phyloP scores from a whole-genome alignment of 2,888 invertebrate species.

The Drosophila differens region DNA sequence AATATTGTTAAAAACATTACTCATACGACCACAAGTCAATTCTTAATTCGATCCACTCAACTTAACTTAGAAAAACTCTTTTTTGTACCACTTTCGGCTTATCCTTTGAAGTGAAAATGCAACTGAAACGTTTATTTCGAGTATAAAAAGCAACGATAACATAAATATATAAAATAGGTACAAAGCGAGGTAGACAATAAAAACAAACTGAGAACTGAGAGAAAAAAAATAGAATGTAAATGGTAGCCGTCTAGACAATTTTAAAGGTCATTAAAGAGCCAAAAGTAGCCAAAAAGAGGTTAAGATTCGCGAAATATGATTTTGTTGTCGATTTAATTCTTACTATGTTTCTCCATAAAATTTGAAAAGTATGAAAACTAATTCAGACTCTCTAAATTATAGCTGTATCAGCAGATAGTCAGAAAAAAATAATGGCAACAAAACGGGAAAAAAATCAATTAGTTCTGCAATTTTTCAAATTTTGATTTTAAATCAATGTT shows the following conservation, averaged over 20 bases:
- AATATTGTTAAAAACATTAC: neutral
- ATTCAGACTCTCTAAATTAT: conserved; percentile 6
- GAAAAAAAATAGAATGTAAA: conserved; percentile 20
- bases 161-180: neutral
- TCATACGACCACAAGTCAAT: neutral
- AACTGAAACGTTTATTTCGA: neutral
- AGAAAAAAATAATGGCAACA: neutral
- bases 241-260: conserved; percentile 66
- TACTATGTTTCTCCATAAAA: neutral
- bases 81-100: neutral
- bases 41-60: neutral
- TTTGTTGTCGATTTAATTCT: neutral
- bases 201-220: neutral
- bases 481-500: neutral
- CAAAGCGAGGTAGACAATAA: neutral
- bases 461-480: too few relatives aligned
- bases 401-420: neutral
- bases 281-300: neutral
- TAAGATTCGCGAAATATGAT: neutral
- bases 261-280: conserved; percentile 56
- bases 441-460: neutral
- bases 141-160: neutral
- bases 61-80: neutral
- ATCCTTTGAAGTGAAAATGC: neutral
- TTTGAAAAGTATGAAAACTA: neutral